Evolutionary conservation across 1,140 invertebrate species (phyloP).

Genomic region (Melipona quadrifasciata): DNA sequence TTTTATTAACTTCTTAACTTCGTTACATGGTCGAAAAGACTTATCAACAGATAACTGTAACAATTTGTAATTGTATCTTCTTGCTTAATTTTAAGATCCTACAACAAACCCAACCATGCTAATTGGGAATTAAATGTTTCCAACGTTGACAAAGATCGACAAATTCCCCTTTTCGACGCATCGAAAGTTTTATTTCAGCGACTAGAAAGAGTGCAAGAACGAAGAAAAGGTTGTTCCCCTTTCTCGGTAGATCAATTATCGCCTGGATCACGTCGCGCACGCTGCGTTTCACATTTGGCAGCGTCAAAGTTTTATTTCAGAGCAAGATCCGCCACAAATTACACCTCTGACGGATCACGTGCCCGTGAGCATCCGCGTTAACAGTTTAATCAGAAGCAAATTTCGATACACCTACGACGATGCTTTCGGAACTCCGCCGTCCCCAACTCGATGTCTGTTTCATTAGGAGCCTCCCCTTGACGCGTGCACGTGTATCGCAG

Average conservation of each 20-base stretch:
- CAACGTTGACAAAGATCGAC: too few species aligned
- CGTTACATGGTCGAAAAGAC: too few species aligned
- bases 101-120: too few species aligned
- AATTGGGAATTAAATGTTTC: too few species aligned
- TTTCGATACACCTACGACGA: neutral
- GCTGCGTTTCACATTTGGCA: neutral
- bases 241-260: neutral
- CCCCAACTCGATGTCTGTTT: neutral
- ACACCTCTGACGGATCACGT: neutral
- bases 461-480: neutral
- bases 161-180: neutral
- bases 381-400: neutral
- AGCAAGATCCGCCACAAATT: neutral
- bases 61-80: too few species aligned
- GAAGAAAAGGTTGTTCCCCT: neutral
- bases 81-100: too few species aligned
- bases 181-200: too few species aligned
- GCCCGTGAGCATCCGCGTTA: neutral
- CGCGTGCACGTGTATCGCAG: neutral
- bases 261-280: accelerated
- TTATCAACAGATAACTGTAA: too few species aligned
- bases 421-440: neutral
- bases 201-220: too few species aligned
- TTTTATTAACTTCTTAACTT: too few species aligned
- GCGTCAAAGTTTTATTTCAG: neutral